phyloP scores from a whole-genome alignment of 1,140 invertebrate genomes.

The Tetragonula clypearis region DNA sequence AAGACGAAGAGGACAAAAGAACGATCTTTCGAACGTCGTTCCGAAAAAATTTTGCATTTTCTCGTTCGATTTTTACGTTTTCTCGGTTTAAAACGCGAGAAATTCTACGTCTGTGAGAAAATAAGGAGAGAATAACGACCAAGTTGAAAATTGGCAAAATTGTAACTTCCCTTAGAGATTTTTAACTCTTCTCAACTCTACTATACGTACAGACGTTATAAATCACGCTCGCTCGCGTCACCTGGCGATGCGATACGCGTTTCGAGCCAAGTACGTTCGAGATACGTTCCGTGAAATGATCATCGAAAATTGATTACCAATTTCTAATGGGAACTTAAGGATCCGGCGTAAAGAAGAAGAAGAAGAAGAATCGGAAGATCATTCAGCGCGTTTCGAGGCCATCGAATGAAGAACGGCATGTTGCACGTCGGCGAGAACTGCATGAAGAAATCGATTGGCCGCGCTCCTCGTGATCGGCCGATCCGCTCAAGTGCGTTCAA shows the following conservation, averaged over 20 bases:
- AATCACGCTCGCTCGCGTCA: background rate
- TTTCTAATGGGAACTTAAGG: constrained; percentile 39
- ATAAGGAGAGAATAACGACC: too few species aligned
- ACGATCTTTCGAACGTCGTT: too few species aligned
- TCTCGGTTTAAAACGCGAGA: too few species aligned
- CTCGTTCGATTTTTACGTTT: too few species aligned
- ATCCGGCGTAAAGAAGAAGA: background rate
- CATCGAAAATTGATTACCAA: constrained; percentile 41
- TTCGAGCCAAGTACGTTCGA: too few species aligned
- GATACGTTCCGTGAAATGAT: constrained; percentile 8
- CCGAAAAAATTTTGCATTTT: too few species aligned
- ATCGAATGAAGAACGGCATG: constrained; percentile 50
- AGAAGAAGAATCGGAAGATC: constrained; percentile 31
- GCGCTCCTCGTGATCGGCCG: constrained; percentile 64
- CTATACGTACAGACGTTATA: background rate
- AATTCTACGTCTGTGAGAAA: too few species aligned
- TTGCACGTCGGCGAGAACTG: constrained; percentile 50
- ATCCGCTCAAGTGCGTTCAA: constrained; percentile 64
- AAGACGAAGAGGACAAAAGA: too few species aligned
- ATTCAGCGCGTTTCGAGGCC: constrained; percentile 49
- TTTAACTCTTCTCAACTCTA: too few species aligned
- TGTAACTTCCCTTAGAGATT: background rate
- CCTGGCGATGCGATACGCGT: too few species aligned
- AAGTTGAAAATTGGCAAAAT: background rate
- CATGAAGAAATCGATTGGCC: constrained; percentile 59